Base-by-base conservation (phyloP, 1,140 invertebrate species). In the Neodiprion lecontei region DNA sequence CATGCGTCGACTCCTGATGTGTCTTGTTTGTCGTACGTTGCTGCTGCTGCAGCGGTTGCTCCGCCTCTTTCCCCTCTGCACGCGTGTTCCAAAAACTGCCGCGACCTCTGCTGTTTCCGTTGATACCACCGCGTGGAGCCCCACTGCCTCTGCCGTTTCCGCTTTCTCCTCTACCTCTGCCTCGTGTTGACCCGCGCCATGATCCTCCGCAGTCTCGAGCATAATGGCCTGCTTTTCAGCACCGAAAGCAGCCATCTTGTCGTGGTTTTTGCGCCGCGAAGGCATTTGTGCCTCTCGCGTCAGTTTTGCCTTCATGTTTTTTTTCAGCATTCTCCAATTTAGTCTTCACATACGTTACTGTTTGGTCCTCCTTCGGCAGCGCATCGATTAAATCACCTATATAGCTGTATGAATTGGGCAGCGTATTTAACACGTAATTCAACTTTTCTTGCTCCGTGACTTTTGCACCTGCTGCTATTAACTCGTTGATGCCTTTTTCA, bases 361-460 rank as follows among this genome's bases (percentile, higher is more conserved):
- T 74, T 70, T 69, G 66, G 5, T 75, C 69, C 49, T 48, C 49
- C 69, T 72, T 21, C 48, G 69, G 69, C 5, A 73, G 48, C 17
- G 69, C 69, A 72, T 77, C 76, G 7, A 75, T 71, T 9, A 75
- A 9, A 12, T 77, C 71, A 23, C 71, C 76, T 48, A 77, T 71
- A 47, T 77, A 65, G 53, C 14, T 69, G 70, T 75, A 48, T n/a
- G 2, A 65, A 69, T 0, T 47, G 67, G 10, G 66, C 74, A 1
- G 23, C 50, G 50, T 53, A n/a, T 53, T 53, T 1, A 53, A n/a
- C n/a, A 53, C 79, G 68, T 85, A 84, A 74, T 79, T 83, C 12
- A 80, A 28, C 78, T 82, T 84, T 74, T 82, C 80, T 73, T 78
- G 12, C 73, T 80, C 77, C 11, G 21, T 72, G 71, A 81, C 47